Evolutionary conservation across 1,140 invertebrate species (phyloP).

Genomic region (Calephelis nemesis): DNA sequence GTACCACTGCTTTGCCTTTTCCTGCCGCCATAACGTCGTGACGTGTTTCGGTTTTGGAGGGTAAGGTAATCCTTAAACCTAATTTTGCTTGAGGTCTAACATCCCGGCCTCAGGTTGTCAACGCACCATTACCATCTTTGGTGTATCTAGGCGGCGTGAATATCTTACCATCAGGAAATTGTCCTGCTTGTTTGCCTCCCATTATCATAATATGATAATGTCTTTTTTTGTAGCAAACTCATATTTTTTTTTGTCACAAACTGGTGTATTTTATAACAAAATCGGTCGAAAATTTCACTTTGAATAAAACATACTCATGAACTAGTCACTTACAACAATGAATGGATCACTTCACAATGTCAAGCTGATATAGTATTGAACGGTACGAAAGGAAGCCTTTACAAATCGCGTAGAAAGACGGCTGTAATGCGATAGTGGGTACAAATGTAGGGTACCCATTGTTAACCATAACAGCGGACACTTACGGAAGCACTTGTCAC

Average conservation of each 20-base stretch:
- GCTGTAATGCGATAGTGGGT: constrained; percentile 55
- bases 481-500: constrained; percentile 70
- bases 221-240: no score
- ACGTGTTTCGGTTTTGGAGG: no score
- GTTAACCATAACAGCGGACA: constrained; percentile 56
- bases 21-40: no score
- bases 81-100: no score
- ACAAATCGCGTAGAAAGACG: constrained; percentile 61
- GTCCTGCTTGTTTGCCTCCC: no score
- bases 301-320: not conserved
- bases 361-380: constrained; percentile 53
- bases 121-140: no score
- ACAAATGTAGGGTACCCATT: constrained; percentile 57
- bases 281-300: not conserved
- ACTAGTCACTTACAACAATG: constrained; percentile 6
- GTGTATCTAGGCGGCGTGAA: no score
- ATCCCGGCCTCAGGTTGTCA: no score
- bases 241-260: not conserved
- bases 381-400: constrained; percentile 56
- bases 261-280: not conserved
- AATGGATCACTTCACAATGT: constrained; percentile 18
- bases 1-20: no score
- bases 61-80: no score
- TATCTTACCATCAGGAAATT: no score
- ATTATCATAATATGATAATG: no score